A percentile compares a stretch with the other conserved stretches of the same genome.
phyloP scores from a whole-genome alignment of 2,888 invertebrate genomes.

The Trissonchulus sp. region DNA sequence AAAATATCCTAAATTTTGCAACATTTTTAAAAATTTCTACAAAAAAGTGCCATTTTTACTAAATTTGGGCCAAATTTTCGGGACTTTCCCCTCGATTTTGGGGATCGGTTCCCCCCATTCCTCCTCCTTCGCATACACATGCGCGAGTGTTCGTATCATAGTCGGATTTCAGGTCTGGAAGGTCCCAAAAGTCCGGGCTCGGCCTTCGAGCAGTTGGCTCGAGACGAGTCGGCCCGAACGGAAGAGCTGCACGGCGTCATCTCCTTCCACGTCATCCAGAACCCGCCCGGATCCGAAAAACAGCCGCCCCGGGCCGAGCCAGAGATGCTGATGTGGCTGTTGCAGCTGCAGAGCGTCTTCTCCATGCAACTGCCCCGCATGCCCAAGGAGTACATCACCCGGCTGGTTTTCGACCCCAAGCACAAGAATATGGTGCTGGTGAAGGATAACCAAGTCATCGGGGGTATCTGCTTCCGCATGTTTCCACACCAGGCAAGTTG shows the following conservation, averaged over 20 bases:
- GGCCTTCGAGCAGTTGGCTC: constrained; percentile 29
- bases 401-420: constrained; percentile 75
- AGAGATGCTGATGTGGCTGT: constrained; percentile 43
- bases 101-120: no score
- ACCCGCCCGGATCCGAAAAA: constrained; percentile 61
- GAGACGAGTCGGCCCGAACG: constrained; percentile 56
- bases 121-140: no score
- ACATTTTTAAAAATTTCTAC: no score
- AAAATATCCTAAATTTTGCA: no score
- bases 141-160: no score
- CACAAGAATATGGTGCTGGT: constrained; percentile 57
- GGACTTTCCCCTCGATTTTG: no score
- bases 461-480: constrained; percentile 93
- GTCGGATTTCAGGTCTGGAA: constrained; percentile 23
- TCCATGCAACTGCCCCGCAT: constrained; percentile 90
- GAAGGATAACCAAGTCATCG: constrained; percentile 66
- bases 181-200: constrained; percentile 21
- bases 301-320: constrained; percentile 13
- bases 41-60: no score
- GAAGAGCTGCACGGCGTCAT: constrained; percentile 83
- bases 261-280: constrained; percentile 86
- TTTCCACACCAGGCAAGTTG: constrained; percentile 63
- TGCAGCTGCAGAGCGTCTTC: constrained; percentile 56
- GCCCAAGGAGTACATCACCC: constrained; percentile 93
- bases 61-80: no score